Base-by-base conservation (phyloP, 2,113 vertebrate species). In the Leptocoma aspasia region DNA sequence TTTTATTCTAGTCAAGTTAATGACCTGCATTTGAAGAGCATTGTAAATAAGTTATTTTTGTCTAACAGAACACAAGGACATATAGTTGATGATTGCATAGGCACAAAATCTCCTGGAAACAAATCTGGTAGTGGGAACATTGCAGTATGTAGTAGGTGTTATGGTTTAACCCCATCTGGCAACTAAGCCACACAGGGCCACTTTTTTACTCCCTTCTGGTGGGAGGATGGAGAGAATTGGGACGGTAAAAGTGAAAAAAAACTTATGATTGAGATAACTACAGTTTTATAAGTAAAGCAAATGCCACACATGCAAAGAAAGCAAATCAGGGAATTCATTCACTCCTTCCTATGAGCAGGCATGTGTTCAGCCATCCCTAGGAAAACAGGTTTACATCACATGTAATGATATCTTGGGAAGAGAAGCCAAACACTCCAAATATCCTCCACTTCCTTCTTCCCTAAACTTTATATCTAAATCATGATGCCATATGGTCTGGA, bases 21-120 rank as follows among this genome's bases (percentile, higher is more conserved):
- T 33, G 59, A 95, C 71, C 81, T 97, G 86, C 37, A 10, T 57
- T 95, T 94, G 77, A 84, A 90, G 90, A 68, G 45, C 45, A 84
- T 96, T 88, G n/a, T 95, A 94, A 96, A 86, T 92, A 28, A 61
- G 52, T 88, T 93, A 49, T 83, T 96, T 97, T n/a, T 94, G 64
- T 42, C 53, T 72, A 54, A 27, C 35, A 65, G 77, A 94, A 92
- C 64, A 66, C 22, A 80, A 66, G 28, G 24, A 70, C 26, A 8
- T 68, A 56, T 19, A 33, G 49, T 11, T 1, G 16, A 93, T 70
- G 57, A 56, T 35, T 45, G 68, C 28, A 52, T 13, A 64, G 15
- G 44, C 39, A 42, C 42, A 54, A 71, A 53, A 57, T 50, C 27
- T 84, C 27, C 31, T 47, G 69, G 68, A 80, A 79, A 54, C 6